phyloP scores from a whole-genome alignment of 2,797 vertebrate genomes.

The Sebastes nivosus region DNA sequence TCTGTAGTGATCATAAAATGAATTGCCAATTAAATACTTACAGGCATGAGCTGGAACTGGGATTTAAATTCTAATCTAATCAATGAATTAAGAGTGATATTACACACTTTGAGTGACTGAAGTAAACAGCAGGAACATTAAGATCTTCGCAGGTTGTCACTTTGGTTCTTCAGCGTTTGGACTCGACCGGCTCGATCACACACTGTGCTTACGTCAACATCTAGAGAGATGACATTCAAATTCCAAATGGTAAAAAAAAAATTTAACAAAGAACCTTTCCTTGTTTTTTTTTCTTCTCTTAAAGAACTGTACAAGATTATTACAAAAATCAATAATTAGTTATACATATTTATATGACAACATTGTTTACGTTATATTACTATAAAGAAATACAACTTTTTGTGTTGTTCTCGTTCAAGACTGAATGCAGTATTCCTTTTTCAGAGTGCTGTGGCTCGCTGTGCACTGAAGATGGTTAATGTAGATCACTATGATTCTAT shows the following conservation, averaged over 20 bases:
- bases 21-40: not conserved
- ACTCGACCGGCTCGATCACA: conserved; percentile 59
- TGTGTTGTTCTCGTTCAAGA: conserved; percentile 34
- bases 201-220: conserved; percentile 78
- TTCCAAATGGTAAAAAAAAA: conserved; percentile 75
- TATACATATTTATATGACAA: conserved; percentile 83
- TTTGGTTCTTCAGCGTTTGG: conserved; percentile 50
- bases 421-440: conserved; percentile 80
- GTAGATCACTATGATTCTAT: not conserved
- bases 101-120: not conserved
- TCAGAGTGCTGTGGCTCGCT: conserved; percentile 32
- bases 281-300: conserved; percentile 54
- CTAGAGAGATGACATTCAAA: conserved; percentile 73
- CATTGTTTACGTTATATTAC: conserved; percentile 76
- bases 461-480: conserved; percentile 8
- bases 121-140: not conserved
- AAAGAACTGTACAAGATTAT: conserved; percentile 83
- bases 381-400: conserved; percentile 73
- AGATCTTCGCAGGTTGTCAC: conserved; percentile 8
- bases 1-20: not conserved
- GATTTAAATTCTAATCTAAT: not conserved
- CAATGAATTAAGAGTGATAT: not conserved
- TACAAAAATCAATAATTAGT: conserved; percentile 80
- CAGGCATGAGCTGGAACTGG: not conserved
- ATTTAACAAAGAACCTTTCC: conserved; percentile 50